Evolutionary conservation across 2,113 vertebrate genomes (phyloP).

Genomic region (Castor canadensis): DNA sequence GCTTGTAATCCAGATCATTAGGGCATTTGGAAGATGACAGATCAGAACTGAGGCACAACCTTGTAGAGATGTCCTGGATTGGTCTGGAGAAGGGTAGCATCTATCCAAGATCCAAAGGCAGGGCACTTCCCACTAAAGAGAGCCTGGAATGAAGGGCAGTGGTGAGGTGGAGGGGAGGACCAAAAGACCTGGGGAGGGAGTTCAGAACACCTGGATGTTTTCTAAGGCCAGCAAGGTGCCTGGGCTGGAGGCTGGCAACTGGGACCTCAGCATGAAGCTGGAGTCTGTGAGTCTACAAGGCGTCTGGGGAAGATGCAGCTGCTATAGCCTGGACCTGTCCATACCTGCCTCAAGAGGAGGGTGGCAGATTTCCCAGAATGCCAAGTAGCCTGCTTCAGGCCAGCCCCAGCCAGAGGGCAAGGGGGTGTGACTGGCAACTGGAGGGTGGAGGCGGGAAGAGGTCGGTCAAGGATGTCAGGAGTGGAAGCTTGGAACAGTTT

Average conservation of each 20-base stretch:
- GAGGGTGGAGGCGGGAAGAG: not conserved
- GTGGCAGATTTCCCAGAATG: slow-evolving; percentile 68
- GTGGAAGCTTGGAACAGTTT: not conserved
- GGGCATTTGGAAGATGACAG: not conserved
- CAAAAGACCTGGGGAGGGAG: not conserved
- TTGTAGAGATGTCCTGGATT: not conserved
- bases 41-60: not conserved
- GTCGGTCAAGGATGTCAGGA: not conserved
- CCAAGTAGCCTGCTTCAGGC: slow-evolving; percentile 59
- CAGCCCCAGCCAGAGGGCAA: slow-evolving; percentile 44
- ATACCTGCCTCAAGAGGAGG: slow-evolving; percentile 68
- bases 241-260: not conserved
- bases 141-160: not conserved
- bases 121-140: not conserved
- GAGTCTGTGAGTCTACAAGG: slow-evolving; percentile 41
- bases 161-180: not conserved
- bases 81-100: not conserved
- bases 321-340: slow-evolving; percentile 58
- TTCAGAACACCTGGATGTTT: not conserved
- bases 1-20: not conserved
- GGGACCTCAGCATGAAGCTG: not conserved
- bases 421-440: slow-evolving; percentile 34
- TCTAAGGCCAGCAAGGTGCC: not conserved
- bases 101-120: not conserved
- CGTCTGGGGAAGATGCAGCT: slow-evolving; percentile 55